phyloP scores from a whole-genome alignment of 1,140 invertebrate genomes.

The Drosophila asahinai region DNA sequence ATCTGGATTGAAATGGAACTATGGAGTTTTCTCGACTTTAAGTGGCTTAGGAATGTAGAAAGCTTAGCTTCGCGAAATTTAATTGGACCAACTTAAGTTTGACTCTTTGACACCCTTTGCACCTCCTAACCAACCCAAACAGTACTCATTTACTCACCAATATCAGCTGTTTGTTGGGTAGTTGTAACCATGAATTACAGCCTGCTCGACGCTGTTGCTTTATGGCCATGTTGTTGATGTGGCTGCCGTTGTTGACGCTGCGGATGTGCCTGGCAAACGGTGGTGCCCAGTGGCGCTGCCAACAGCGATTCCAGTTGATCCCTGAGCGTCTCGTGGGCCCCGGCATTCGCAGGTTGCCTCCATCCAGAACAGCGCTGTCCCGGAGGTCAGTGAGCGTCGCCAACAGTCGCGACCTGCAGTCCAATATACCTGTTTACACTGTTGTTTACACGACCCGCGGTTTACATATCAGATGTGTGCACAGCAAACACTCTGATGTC shows the following conservation, averaged over 20 bases:
- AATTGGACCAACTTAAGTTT: not conserved
- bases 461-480: slow-evolving; percentile 41
- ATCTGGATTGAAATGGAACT: not conserved
- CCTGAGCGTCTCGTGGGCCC: slow-evolving; percentile 38
- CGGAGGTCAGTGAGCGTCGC: slow-evolving; percentile 19
- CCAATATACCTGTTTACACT: slow-evolving; percentile 48
- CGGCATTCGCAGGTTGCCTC: slow-evolving; percentile 51
- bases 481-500: slow-evolving; percentile 23
- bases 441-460: slow-evolving; percentile 43
- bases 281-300: slow-evolving; percentile 22
- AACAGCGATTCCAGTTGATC: slow-evolving; percentile 20
- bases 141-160: slow-evolving; percentile 51
- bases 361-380: slow-evolving; percentile 58
- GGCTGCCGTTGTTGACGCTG: slow-evolving; percentile 37
- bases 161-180: slow-evolving; percentile 64
- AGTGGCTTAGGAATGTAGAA: not conserved
- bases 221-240: slow-evolving; percentile 77
- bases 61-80: not conserved
- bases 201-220: slow-evolving; percentile 63
- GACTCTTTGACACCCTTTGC: too few species aligned
- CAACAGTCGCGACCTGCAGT: slow-evolving; percentile 21
- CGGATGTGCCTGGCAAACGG: slow-evolving; percentile 50
- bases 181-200: slow-evolving; percentile 72
- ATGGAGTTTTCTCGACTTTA: not conserved
- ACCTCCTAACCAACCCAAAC: not conserved